A percentile compares a stretch with the other conserved stretches of the same genome.
These are phyloP conservation scores for Drosophila parthenogenetica DNA, from an alignment of 2,888 invertebrate species.

Conservation along the genomic window DNA sequence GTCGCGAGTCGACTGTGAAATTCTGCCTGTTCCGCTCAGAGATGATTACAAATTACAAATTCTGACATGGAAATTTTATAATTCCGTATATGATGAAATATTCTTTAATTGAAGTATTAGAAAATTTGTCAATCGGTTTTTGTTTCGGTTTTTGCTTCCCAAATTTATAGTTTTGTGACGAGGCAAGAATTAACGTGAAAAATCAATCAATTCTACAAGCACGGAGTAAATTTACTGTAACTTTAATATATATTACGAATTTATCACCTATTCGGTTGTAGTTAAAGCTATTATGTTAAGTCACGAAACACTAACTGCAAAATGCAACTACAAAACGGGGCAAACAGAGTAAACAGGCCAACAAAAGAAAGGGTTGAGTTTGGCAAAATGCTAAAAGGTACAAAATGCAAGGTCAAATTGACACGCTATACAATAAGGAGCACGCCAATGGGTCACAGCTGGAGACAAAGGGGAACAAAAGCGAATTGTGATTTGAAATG, in stretches of 20 bases:
- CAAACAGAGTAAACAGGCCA: constrained; percentile 1
- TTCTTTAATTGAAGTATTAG: too few species aligned
- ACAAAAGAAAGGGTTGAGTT: background rate
- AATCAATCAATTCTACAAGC: constrained; percentile 27
- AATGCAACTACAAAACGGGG: constrained; percentile 31
- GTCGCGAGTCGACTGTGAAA: too few species aligned
- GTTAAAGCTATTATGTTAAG: constrained; percentile 69
- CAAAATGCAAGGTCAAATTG: constrained; percentile 68
- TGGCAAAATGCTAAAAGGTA: constrained; percentile 58
- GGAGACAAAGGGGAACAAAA: constrained; percentile 23
- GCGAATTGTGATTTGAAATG: constrained; percentile 23
- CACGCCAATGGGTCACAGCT: constrained; percentile 15
- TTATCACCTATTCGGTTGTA: constrained; percentile 52
- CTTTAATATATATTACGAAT: constrained; percentile 36
- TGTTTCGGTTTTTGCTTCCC: too few species aligned
- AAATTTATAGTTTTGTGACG: too few species aligned
- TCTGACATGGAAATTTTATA: too few species aligned
- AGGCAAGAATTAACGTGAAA: background rate
- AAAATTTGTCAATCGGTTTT: too few species aligned
- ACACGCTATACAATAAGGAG: constrained; percentile 57
- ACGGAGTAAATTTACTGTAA: constrained; percentile 32
- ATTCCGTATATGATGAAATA: too few species aligned
- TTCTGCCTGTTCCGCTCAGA: too few species aligned
- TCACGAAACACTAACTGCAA: constrained; percentile 61
- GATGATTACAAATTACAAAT: too few species aligned